These are phyloP conservation scores for Poeciliopsis turneri DNA, from an alignment of 2,797 vertebrate species.

Conservation along the genomic window DNA sequence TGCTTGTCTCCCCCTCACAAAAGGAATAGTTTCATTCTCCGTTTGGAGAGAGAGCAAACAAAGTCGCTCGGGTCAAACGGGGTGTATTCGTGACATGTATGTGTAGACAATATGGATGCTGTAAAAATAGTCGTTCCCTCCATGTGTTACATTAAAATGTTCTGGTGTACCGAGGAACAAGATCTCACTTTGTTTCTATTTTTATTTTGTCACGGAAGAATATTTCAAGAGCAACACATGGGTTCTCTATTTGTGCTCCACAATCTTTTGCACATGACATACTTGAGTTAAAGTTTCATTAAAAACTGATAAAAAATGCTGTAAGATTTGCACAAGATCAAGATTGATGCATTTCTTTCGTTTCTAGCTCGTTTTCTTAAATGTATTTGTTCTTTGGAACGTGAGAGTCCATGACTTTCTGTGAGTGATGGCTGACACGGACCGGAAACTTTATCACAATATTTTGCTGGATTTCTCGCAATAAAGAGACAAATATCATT, in stretches of 20 bases:
- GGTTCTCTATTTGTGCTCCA: conserved; percentile 20
- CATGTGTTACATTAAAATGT: conserved; percentile 31
- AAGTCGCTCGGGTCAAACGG: conserved; percentile 59
- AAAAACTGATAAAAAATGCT: neutral
- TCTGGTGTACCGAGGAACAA: conserved; percentile 27
- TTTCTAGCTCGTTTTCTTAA: neutral
- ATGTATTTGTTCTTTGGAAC: neutral
- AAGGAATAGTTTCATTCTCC: conserved; percentile 77
- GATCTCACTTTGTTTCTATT: conserved; percentile 28
- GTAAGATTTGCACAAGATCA: conserved; percentile 5
- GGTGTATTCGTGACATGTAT: conserved; percentile 30
- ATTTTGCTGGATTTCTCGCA: neutral
- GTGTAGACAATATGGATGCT: conserved; percentile 20
- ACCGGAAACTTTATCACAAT: neutral
- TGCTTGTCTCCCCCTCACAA: conserved; percentile 72
- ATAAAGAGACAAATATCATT: neutral
- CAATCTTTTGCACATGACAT: conserved; percentile 15
- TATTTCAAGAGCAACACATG: conserved; percentile 20
- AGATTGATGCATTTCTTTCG: neutral
- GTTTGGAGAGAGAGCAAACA: conserved; percentile 57
- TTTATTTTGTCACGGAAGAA: conserved; percentile 30
- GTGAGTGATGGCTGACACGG: neutral
- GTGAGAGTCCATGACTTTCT: neutral
- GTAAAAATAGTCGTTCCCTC: conserved; percentile 15
- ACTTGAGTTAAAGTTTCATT: neutral